Evolutionary conservation across 2,797 vertebrate species (phyloP).

Genomic region (Enteromius argenteus): DNA sequence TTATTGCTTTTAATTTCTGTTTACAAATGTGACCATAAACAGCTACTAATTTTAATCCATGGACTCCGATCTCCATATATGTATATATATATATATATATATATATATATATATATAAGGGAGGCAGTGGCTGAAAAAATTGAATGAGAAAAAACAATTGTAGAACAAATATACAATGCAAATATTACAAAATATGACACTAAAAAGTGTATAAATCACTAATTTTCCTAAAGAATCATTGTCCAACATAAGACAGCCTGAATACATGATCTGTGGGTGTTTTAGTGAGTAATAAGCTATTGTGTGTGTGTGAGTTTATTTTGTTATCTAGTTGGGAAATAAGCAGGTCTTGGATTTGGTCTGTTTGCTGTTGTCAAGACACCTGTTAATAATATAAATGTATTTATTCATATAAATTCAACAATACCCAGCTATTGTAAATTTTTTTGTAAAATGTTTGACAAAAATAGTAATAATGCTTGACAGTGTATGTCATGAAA

Average conservation of each 20-base stretch:
- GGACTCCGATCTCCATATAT: not conserved
- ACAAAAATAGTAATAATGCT: not conserved
- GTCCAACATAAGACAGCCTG: not conserved
- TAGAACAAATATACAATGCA: not conserved
- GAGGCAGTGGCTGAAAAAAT: not conserved
- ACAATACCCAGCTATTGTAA: not conserved
- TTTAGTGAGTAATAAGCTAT: too few species aligned
- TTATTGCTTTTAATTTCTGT: not conserved
- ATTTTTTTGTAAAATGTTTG: not conserved
- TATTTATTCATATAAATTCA: not conserved
- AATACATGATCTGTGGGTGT: not conserved
- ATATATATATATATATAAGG: not conserved
- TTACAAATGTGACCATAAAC: not conserved
- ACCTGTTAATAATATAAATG: not conserved
- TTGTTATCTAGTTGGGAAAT: not conserved
- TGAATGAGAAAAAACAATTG: not conserved
- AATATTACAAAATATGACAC: not conserved
- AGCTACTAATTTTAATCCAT: not conserved
- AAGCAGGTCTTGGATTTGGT: not conserved
- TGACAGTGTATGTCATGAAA: constrained; percentile 10
- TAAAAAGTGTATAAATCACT: not conserved
- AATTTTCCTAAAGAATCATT: not conserved
- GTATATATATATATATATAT: not conserved
- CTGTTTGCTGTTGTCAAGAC: not conserved
- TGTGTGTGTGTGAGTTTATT: not conserved